phyloP scores from a whole-genome alignment of 1,140 invertebrate species.

The Batillaria attramentaria region DNA sequence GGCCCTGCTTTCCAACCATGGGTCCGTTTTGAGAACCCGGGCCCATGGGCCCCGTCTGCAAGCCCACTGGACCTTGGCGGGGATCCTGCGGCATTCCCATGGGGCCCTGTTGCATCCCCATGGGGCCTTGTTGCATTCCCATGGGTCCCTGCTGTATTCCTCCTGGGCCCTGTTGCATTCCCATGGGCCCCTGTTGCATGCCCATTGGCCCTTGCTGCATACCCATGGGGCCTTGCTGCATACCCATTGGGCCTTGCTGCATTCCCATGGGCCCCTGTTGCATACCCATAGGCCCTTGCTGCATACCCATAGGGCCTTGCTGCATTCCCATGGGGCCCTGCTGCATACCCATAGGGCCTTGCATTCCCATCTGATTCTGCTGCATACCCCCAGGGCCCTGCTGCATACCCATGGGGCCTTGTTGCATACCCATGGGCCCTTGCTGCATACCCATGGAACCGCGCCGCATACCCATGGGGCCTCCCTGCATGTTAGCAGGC shows the following conservation, averaged over 20 bases:
- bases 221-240: conserved; percentile 20
- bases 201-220: conserved; percentile 24
- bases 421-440: conserved; percentile 28
- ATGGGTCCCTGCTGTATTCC: conserved; percentile 12
- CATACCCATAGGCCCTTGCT: conserved; percentile 29
- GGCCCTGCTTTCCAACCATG: too few relatives aligned
- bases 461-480: conserved; percentile 27
- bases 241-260: conserved; percentile 24
- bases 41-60: neutral
- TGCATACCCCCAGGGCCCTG: conserved; percentile 28
- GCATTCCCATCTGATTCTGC: conserved; percentile 30
- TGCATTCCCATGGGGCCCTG: conserved; percentile 31
- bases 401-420: conserved; percentile 32
- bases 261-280: conserved; percentile 31
- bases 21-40: too few relatives aligned
- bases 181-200: conserved; percentile 28
- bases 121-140: neutral
- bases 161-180: conserved; percentile 8
- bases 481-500: conserved; percentile 7
- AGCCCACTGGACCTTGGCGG: neutral
- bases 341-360: conserved; percentile 31
- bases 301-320: conserved; percentile 32
- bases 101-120: conserved; percentile 18
- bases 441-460: conserved; percentile 32
- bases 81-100: conserved; percentile 5